Base-by-base conservation (phyloP, 2,113 vertebrate species). In the Isichthys henryi region DNA sequence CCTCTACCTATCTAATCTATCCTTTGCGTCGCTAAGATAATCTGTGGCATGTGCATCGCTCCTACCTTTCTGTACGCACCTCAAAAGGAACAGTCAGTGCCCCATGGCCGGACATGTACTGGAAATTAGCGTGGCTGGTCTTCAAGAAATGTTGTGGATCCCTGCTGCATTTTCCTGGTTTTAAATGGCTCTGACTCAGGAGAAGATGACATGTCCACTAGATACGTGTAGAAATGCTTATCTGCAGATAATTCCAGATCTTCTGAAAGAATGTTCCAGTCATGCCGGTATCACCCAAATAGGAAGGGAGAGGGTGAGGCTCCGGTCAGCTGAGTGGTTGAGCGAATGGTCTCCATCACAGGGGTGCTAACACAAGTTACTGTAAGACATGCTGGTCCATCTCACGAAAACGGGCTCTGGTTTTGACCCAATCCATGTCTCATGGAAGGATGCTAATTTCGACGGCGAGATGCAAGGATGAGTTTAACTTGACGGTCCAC, bases 271-370 rank as follows among this genome's bases (percentile, higher is more conserved):
- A 48, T 3, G 17, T 48, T 83, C 77, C 35, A 13, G 35, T 82
- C 17, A 8, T 39, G 15, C 21, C 19, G 39, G 77, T 17, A 2
- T 82, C 43, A 11, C 19, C 80, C 21, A 21, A 5, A 2, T 3
- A 8, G 80, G 17, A 43, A 27, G 39, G 77, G 39, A 39, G 15
- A 7, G 5, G 39, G 31, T 35, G 17, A 7, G 35, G 39, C 53
- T 53, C 52, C 21, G 53, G 53, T 19, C 19, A 56, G 19, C 53
- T 21, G 89, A 66, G 58, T 89, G 90, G 88, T 85, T 90, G 91
- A 90, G 90, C 92, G 82, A 90, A 91, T 91, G 91, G 88, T 89
- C 87, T 53, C 9, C 89, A 88, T 91, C 88, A 48, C 10, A 13
- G 62, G 88, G 88, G 66, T 31, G 0, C 66, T 35, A 45, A 82